These are phyloP conservation scores for Elegia similella DNA, from an alignment of 2,888 invertebrate genomes.

Conservation along the genomic window DNA sequence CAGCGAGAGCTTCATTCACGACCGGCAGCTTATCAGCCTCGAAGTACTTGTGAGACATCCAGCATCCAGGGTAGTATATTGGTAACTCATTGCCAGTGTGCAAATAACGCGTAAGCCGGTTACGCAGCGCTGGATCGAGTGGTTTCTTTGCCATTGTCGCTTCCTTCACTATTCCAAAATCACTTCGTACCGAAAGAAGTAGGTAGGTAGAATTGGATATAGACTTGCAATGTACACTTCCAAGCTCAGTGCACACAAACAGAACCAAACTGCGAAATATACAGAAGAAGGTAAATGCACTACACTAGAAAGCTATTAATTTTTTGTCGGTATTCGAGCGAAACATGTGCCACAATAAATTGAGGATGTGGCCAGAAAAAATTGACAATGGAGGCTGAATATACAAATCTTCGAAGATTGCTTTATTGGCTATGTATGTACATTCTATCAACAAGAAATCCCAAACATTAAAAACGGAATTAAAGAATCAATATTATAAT, in stretches of 20 bases:
- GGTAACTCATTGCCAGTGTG: conserved; percentile 78
- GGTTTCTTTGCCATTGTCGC: conserved; percentile 49
- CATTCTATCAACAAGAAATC: not conserved
- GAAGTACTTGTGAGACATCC: conserved; percentile 77
- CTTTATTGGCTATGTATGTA: not conserved
- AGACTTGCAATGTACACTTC: conserved; percentile 34
- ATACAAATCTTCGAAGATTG: conserved; percentile 15
- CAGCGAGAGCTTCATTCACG: conserved; percentile 46
- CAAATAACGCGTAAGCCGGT: conserved; percentile 70
- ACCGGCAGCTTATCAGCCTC: conserved; percentile 61
- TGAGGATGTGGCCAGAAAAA: conserved; percentile 81
- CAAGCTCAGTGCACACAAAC: conserved; percentile 31
- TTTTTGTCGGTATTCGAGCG: conserved; percentile 71
- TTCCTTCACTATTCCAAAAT: not conserved
- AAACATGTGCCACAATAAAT: conserved; percentile 75
- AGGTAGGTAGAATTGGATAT: not conserved
- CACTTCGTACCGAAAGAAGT: not conserved
- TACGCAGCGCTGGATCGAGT: conserved; percentile 56
- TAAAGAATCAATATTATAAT: not conserved
- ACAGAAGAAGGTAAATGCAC: conserved; percentile 55
- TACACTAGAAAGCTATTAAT: conserved; percentile 48
- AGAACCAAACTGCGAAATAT: conserved; percentile 47
- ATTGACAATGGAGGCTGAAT: conserved; percentile 63
- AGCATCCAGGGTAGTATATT: conserved; percentile 80
- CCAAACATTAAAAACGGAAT: not conserved